phyloP scores from a whole-genome alignment of 2,797 vertebrate species.

The Siniperca obscura region DNA sequence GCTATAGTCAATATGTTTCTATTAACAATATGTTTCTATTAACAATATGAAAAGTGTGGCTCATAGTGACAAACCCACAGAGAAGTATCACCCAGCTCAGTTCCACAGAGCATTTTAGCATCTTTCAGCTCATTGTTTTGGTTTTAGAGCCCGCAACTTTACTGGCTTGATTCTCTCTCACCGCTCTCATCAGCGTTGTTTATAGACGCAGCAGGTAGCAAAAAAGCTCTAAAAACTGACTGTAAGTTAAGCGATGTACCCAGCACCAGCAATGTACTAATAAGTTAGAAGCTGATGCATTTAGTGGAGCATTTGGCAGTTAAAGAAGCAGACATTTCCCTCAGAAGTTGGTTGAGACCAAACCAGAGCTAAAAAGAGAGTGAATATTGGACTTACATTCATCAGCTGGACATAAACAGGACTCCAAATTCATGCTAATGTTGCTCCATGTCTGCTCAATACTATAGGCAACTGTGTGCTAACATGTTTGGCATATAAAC shows the following conservation, averaged over 20 bases:
- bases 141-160: not conserved
- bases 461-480: not conserved
- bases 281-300: not conserved
- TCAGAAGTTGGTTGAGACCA: not conserved
- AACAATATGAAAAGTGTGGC: not conserved
- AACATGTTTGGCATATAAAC: not conserved
- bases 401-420: not conserved
- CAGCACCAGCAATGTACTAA: too few relatives aligned
- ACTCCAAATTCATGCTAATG: not conserved
- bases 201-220: not conserved
- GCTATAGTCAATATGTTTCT: not conserved
- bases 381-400: not conserved
- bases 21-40: not conserved
- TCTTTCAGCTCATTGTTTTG: slow-evolving; percentile 4
- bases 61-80: not conserved
- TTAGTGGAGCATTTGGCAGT: too few relatives aligned
- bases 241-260: not conserved
- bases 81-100: not conserved
- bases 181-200: not conserved
- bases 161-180: not conserved
- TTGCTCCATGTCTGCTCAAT: not conserved
- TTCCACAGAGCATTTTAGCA: not conserved
- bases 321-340: not conserved
- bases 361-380: not conserved
- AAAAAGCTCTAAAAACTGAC: not conserved